Base-by-base conservation (phyloP, 1,140 invertebrate species). In the Matsumurasca onukii region DNA sequence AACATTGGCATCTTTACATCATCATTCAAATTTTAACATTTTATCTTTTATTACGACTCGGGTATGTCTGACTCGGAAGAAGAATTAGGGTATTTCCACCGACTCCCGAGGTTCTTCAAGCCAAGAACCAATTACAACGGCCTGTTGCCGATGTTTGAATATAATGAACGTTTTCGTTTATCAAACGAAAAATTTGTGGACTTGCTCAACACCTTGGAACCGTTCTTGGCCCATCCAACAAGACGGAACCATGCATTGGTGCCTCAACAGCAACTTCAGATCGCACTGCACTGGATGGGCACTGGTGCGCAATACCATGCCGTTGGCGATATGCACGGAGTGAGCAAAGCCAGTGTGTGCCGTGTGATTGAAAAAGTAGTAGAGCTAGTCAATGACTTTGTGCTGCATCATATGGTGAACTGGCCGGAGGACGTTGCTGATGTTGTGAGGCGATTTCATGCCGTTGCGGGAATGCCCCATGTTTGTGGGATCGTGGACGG, bases 301-400 rank as follows among this genome's bases (percentile, higher is more conserved):
- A 74, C 63, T 70, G 74, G 72, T 31, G 48, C 31, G 24, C 71
- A 73, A 49, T 73, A 71, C 27, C 70, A 71, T 48, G 2, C 25
- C 20, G 52, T 74, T 31, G 74, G 48, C 9, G 73, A 73, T 63
- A 69, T 69, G 52, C 74, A 75, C 68, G 70, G 70, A 20, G 57
- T 76, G 13, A 27, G 20, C 17, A 75, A 74, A 65, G 52, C 73
- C 17, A 75, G 69, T 27, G 72, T 75, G 27, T 73, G 67, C 45
- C 31, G 70, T 55, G 24, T 52, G 20, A 31, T 75, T 13, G 59
- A 68, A 34, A 51, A 52, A n/a, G 70, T 74, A 1, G 45, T 69
- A 13, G 49, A 25, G 27, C 34, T 68, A 2, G 68, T 76, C 15
- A 63, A 71, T 39, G 49, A 61, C 13, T n/a, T 52, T 25, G 17